Evolutionary conservation across 2,113 vertebrate species (phyloP), one percentile per base, ranked within the genome.

Genomic region (Marmota flaviventris): DNA sequence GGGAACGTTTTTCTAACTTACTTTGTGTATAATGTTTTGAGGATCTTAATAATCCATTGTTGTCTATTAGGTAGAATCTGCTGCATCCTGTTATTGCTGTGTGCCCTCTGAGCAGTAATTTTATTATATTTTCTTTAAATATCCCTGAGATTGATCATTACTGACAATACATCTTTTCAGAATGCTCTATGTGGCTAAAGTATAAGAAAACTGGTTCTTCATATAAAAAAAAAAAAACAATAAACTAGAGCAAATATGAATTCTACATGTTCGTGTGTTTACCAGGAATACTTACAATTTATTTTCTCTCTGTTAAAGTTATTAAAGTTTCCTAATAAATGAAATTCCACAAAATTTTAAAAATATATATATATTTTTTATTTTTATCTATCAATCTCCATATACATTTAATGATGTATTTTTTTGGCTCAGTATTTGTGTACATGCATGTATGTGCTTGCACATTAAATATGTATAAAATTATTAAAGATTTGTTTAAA

Each of bases 31-130:
- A 25, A 53, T 77, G 86, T 78, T 94, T 93, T 72, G 25, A 83
- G 4, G 22, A 73, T 82, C 96, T 89, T 89, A 93, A 76, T 83
- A 86, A 95, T 91, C 73, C 2, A 48, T 77, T 84, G 25, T 76
- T 88, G 1, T 84, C 42, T 95, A 37, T 27, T 92, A 95, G 34
- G 22, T 79, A 48, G 9, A 84, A 34, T 92, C 24, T 92, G 2
- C 22, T 69, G 16, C 13, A 51, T 96, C 22, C 32, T 69, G 7
- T 94, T 96, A 84, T 65, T 91, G 25, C 25, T 69, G 0, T 83
- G 45, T 93, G 76, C 10, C 0, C 72, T 93, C 70, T 93, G 27
- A 65, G 48, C 10, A 92, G 32, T 70, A 34, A 72, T 88, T 95
- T 61, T 70, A 84, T 73, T 91, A 65, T 45, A 81, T 73, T 88